Evolutionary conservation across 2,888 invertebrate species (phyloP).

Genomic region (Periphyllus acericola): DNA sequence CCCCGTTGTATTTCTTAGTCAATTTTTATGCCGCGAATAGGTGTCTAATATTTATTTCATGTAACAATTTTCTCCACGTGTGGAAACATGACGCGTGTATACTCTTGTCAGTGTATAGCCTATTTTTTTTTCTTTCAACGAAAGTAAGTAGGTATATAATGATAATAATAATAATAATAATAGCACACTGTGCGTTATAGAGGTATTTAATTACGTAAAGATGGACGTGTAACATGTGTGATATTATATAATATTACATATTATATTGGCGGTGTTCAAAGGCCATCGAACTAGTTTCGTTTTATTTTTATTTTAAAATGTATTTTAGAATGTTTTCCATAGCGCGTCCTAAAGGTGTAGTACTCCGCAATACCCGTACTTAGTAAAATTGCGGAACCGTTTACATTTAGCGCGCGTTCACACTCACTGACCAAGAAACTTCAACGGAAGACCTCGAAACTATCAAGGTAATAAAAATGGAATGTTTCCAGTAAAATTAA

Average conservation of each 20-base stretch:
- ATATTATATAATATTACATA: too few species aligned
- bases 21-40: background rate
- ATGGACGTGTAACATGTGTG: background rate
- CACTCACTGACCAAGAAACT: slow-evolving; percentile 4
- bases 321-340: background rate
- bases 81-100: background rate
- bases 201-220: background rate
- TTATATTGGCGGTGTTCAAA: too few species aligned
- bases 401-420: background rate
- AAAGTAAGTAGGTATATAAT: background rate
- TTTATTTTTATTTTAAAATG: background rate
- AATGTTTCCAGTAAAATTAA: slow-evolving; percentile 9
- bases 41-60: background rate
- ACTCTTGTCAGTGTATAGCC: background rate
- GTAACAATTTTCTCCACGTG: background rate
- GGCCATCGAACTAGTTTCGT: background rate
- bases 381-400: slow-evolving; percentile 33
- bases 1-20: background rate
- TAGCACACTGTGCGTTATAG: background rate
- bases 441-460: background rate
- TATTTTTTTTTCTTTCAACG: background rate
- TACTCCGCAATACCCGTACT: background rate
- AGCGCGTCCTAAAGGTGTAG: background rate
- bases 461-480: background rate
- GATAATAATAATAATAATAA: too few species aligned